These are phyloP conservation scores for Turdus rufiventris DNA, from an alignment of 2,113 vertebrate genomes.

Conservation along the genomic window DNA sequence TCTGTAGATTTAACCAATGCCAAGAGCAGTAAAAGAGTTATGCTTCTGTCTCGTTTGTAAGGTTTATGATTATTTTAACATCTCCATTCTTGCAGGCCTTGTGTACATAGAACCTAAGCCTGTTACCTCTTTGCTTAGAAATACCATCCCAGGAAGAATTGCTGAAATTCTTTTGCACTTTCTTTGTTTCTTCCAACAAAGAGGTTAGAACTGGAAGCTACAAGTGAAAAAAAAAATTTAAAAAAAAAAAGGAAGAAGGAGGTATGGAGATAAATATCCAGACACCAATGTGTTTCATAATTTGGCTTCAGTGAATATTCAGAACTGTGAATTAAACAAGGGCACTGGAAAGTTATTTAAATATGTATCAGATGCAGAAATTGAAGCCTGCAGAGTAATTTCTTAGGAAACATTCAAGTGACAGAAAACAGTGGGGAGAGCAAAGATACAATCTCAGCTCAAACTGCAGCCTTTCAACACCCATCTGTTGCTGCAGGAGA, in stretches of 20 bases:
- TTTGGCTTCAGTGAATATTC: slow-evolving; percentile 12
- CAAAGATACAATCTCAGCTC: neutral
- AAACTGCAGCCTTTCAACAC: neutral
- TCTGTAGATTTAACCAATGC: slow-evolving; percentile 45
- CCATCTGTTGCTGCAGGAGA: neutral
- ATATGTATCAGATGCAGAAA: slow-evolving; percentile 1
- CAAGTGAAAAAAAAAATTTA: neutral
- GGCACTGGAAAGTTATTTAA: slow-evolving; percentile 20
- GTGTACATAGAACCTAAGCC: neutral
- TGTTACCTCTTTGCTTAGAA: neutral
- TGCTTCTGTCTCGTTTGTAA: neutral
- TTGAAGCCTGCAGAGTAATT: neutral
- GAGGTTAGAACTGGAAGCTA: neutral
- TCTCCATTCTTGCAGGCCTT: neutral
- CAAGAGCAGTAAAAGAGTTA: slow-evolving; percentile 31
- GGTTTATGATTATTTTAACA: slow-evolving; percentile 18
- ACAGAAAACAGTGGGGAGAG: neutral
- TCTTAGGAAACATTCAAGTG: neutral
- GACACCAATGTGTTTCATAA: neutral
- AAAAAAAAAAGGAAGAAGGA: rapidly evolving
- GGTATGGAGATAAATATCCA: neutral
- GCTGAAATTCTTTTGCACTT: neutral
- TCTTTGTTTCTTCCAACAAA: neutral
- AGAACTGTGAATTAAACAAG: slow-evolving; percentile 12
- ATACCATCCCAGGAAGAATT: neutral